These are phyloP conservation scores for Tetrao urogallus DNA, from an alignment of 2,113 vertebrate species.

Conservation along the genomic window DNA sequence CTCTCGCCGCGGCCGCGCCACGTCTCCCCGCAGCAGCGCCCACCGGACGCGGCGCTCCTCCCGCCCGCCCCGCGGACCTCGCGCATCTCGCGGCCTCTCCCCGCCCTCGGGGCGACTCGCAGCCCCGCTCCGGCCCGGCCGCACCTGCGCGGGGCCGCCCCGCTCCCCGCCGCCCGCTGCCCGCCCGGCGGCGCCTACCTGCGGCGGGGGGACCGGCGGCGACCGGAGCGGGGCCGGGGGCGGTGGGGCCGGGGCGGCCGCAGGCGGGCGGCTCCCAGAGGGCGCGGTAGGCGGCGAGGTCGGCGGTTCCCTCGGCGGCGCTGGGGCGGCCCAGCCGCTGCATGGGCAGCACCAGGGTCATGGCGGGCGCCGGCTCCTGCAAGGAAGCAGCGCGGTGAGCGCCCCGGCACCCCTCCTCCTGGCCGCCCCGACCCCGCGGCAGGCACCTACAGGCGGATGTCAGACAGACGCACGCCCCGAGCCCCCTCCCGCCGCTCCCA, in stretches of 20 bases:
- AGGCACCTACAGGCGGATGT: too few species aligned
- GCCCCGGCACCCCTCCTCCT: neutral
- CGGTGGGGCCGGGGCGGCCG: slow-evolving; percentile 77
- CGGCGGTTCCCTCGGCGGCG: slow-evolving; percentile 83
- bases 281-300: slow-evolving; percentile 82
- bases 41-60: too few species aligned
- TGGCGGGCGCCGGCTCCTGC: slow-evolving; percentile 83
- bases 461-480: neutral
- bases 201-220: too few species aligned
- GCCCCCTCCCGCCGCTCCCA: neutral
- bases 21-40: too few species aligned
- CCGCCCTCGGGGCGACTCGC: too few species aligned
- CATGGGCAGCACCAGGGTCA: slow-evolving; percentile 95
- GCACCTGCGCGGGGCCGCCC: too few species aligned
- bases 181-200: too few species aligned
- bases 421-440: neutral
- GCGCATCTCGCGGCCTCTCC: too few species aligned
- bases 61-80: too few species aligned
- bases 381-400: slow-evolving; percentile 9
- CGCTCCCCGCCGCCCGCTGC: too few species aligned
- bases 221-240: neutral
- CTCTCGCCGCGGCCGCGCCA: neutral
- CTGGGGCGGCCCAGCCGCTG: slow-evolving; percentile 90
- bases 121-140: too few species aligned
- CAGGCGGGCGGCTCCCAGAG: slow-evolving; percentile 86